Percentiles rank a stretch among this genome's conserved stretches.
These are phyloP conservation scores for Lithobates pipiens DNA, from an alignment of 2,797 vertebrate species.

Conservation along the genomic window DNA sequence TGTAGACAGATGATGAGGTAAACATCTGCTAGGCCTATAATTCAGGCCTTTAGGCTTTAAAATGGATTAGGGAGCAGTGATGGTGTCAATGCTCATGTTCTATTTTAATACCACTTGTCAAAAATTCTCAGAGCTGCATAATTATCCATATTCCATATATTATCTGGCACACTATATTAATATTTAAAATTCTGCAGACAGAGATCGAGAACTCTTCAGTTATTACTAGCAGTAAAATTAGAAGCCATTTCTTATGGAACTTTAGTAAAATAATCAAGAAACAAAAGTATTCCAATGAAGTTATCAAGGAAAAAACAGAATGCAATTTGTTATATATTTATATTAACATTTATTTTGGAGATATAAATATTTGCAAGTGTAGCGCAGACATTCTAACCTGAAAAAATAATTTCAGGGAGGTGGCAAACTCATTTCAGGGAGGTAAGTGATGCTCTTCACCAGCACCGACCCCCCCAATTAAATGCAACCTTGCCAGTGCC, in stretches of 20 bases:
- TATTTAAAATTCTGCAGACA: constrained; percentile 27
- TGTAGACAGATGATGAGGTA: constrained; percentile 20
- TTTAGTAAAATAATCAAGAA: not conserved
- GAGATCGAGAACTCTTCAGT: not conserved
- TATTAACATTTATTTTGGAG: not conserved
- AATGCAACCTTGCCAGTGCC: too few relatives aligned
- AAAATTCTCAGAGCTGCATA: constrained; percentile 24
- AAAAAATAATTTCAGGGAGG: too few relatives aligned
- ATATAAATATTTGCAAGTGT: too few relatives aligned
- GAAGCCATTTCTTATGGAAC: not conserved
- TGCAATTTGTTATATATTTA: not conserved
- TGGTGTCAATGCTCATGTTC: constrained; percentile 8
- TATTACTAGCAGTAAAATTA: not conserved
- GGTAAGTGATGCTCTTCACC: too few relatives aligned
- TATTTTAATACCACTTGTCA: constrained; percentile 39
- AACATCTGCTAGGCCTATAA: not conserved
- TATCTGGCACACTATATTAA: constrained; percentile 28
- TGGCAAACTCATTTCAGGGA: too few relatives aligned
- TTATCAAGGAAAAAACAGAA: not conserved
- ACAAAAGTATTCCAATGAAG: not conserved
- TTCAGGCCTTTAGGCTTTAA: constrained; percentile 8
- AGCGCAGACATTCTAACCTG: too few relatives aligned
- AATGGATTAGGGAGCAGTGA: not conserved
- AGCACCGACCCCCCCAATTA: too few relatives aligned
- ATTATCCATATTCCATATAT: constrained; percentile 6